Conservation (phyloP, 2,797 vertebrate species). For the Paratrypauchen microcephalus region DNA sequence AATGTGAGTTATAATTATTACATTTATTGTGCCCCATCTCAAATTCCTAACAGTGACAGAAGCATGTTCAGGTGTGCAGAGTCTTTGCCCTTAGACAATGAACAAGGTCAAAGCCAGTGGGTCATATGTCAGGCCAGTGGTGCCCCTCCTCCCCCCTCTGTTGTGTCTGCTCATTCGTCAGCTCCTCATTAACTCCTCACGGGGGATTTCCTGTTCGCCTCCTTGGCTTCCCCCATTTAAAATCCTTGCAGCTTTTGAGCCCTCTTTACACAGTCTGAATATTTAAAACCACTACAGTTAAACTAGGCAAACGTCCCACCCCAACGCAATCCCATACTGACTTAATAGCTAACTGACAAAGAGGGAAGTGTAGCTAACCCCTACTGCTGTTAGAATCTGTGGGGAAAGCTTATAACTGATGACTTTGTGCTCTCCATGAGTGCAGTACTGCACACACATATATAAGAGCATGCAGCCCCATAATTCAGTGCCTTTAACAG, state of each 20-base stretch:
- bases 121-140: slow-evolving; percentile 65
- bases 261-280: slow-evolving; percentile 62
- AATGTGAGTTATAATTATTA: neutral
- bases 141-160: slow-evolving; percentile 56
- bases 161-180: slow-evolving; percentile 74
- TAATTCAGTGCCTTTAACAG: slow-evolving; percentile 78
- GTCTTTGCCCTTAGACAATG: slow-evolving; percentile 65
- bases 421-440: slow-evolving; percentile 62
- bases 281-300: slow-evolving; percentile 49
- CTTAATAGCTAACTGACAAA: slow-evolving; percentile 3
- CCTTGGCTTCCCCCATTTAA: slow-evolving; percentile 52
- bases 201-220: slow-evolving; percentile 72
- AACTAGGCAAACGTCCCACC: slow-evolving; percentile 47
- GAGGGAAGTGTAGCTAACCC: slow-evolving; percentile 21
- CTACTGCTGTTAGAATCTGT: slow-evolving; percentile 37
- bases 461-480: slow-evolving; percentile 42
- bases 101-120: slow-evolving; percentile 72
- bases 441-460: slow-evolving; percentile 42
- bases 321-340: slow-evolving; percentile 10
- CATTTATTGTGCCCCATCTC: neutral
- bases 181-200: slow-evolving; percentile 75
- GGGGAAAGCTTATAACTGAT: slow-evolving; percentile 64
- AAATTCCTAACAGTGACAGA: neutral
- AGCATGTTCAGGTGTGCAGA: slow-evolving; percentile 60
- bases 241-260: slow-evolving; percentile 56